These are phyloP conservation scores for Matsumurasca onukii DNA, from an alignment of 1,140 invertebrate species.

Conservation along the genomic window DNA sequence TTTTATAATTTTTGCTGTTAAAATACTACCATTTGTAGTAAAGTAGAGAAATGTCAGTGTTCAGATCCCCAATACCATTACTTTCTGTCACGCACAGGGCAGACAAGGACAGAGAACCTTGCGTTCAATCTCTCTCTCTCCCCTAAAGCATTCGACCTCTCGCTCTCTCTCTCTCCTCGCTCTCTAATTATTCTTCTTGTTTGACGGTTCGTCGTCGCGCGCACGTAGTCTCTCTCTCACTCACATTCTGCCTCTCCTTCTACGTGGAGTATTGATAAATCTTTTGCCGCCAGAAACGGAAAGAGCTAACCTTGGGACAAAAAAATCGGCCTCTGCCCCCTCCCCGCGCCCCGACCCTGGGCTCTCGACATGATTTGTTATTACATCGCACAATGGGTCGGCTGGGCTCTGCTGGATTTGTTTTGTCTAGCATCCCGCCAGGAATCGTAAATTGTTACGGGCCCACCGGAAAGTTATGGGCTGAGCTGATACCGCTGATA, in stretches of 20 bases:
- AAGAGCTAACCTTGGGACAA: background rate
- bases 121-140: slow-evolving; percentile 16
- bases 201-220: slow-evolving; percentile 9
- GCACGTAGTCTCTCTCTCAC: slow-evolving; percentile 5
- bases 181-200: slow-evolving; percentile 25
- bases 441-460: too few species aligned
- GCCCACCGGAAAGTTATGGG: too few species aligned
- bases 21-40: too few species aligned
- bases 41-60: background rate
- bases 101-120: slow-evolving; percentile 8
- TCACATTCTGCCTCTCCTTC: background rate
- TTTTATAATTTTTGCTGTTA: too few species aligned
- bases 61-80: background rate
- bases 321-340: background rate
- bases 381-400: background rate
- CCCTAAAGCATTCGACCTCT: background rate
- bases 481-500: too few species aligned
- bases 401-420: background rate
- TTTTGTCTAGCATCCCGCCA: too few species aligned
- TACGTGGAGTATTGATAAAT: background rate
- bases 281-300: background rate
- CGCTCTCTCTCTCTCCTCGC: slow-evolving; percentile 18
- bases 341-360: background rate
- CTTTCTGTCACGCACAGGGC: background rate
- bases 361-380: slow-evolving; percentile 14